Evolutionary conservation across 2,888 invertebrate genomes (phyloP).

Genomic region (Drosophila subsilvestris): DNA sequence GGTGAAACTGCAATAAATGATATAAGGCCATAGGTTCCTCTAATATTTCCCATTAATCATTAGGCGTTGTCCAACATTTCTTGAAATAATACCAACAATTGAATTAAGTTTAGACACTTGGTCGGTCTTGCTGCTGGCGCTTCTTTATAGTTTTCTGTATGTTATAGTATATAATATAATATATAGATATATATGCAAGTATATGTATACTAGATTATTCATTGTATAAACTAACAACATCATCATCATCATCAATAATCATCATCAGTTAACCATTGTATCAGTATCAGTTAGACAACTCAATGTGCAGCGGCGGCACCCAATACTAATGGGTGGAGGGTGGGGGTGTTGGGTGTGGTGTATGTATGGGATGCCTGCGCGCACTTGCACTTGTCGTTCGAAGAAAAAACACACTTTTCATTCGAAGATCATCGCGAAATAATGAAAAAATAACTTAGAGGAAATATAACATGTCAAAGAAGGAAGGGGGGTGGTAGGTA

Average conservation of each 20-base stretch:
- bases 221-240: slow-evolving; percentile 73
- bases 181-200: slow-evolving; percentile 41
- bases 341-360: too few relatives aligned
- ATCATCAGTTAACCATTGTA: slow-evolving; percentile 27
- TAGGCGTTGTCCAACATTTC: neutral
- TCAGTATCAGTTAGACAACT: slow-evolving; percentile 57
- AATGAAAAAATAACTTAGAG: slow-evolving; percentile 47
- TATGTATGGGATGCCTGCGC: too few relatives aligned
- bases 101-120: slow-evolving; percentile 27
- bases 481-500: slow-evolving; percentile 5
- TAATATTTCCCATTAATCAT: neutral
- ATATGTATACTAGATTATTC: slow-evolving; percentile 52
- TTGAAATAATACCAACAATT: slow-evolving; percentile 3
- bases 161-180: slow-evolving; percentile 41
- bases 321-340: slow-evolving; percentile 5
- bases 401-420: slow-evolving; percentile 64
- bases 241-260: slow-evolving; percentile 59
- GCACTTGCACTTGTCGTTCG: slow-evolving; percentile 49
- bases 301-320: slow-evolving; percentile 58
- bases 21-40: too few relatives aligned
- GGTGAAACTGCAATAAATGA: too few relatives aligned
- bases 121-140: slow-evolving; percentile 34
- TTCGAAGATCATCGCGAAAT: slow-evolving; percentile 61
- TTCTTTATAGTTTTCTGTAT: slow-evolving; percentile 33
- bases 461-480: slow-evolving; percentile 36